Conservation (phyloP, 2,797 vertebrate genomes). For the Linurgus olivaceus region DNA sequence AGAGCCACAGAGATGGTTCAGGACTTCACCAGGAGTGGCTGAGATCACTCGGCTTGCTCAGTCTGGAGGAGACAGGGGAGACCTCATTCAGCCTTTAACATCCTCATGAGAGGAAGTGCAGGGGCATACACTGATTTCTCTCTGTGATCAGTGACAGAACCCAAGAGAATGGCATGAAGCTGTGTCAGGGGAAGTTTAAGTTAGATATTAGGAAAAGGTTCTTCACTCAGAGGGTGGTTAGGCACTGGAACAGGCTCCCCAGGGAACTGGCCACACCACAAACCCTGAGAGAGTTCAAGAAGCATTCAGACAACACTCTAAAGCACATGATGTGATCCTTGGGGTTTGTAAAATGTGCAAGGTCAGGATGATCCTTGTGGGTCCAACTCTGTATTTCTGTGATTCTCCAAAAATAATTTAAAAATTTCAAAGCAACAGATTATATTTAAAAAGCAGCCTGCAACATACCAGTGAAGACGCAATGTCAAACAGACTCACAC, state of each 20-base stretch:
- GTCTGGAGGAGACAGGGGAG: neutral
- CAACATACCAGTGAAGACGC: neutral
- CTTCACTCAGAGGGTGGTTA: neutral
- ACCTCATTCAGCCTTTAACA: neutral
- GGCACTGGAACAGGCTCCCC: neutral
- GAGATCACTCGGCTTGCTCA: neutral
- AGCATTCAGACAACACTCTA: fast-evolving
- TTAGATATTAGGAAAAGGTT: neutral
- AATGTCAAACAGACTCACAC: neutral
- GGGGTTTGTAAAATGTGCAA: neutral
- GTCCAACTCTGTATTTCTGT: neutral
- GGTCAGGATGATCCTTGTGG: neutral
- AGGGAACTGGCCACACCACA: neutral
- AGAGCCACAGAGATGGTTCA: neutral
- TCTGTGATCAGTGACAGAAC: neutral
- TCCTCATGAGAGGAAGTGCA: neutral
- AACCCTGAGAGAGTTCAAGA: neutral
- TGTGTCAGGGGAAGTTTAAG: neutral
- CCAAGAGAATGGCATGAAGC: neutral
- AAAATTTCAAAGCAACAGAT: neutral
- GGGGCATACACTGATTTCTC: too few species aligned
- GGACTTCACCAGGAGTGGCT: neutral
- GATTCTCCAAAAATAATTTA: neutral
- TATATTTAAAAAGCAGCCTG: neutral
- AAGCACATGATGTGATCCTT: neutral